A percentile compares a stretch with the other conserved stretches of the same genome.
Conservation (phyloP, 2,113 vertebrate genomes). For the Podarcis raffonei region DNA sequence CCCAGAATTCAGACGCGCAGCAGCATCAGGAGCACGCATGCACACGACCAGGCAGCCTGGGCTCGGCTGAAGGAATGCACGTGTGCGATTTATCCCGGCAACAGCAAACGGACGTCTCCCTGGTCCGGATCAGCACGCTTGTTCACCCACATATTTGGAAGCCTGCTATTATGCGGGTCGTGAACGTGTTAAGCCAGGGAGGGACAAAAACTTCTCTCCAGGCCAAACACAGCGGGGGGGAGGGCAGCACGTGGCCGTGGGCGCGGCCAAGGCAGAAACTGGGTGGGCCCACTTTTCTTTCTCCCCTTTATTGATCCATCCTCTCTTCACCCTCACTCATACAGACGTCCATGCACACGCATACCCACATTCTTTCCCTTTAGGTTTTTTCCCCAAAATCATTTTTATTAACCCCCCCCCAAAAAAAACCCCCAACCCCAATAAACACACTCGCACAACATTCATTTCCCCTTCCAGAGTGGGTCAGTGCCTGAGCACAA, state of each 20-base stretch:
- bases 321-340: not conserved
- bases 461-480: no score
- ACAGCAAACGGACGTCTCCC: no score
- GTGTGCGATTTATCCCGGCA: not conserved
- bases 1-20: not conserved
- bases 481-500: no score
- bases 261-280: not conserved
- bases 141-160: not conserved
- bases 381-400: not conserved
- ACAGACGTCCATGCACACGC: not conserved
- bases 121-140: no score
- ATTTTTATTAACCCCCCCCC: no score
- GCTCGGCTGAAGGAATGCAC: not conserved
- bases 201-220: no score
- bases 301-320: not conserved
- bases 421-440: no score
- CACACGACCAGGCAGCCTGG: not conserved
- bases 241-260: not conserved
- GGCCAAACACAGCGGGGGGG: no score
- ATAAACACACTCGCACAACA: no score
- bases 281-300: not conserved
- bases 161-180: not conserved
- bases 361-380: not conserved
- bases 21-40: not conserved
- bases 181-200: not conserved